Conservation (phyloP, 2,888 invertebrate genomes). For the Limnephilus auricula region DNA sequence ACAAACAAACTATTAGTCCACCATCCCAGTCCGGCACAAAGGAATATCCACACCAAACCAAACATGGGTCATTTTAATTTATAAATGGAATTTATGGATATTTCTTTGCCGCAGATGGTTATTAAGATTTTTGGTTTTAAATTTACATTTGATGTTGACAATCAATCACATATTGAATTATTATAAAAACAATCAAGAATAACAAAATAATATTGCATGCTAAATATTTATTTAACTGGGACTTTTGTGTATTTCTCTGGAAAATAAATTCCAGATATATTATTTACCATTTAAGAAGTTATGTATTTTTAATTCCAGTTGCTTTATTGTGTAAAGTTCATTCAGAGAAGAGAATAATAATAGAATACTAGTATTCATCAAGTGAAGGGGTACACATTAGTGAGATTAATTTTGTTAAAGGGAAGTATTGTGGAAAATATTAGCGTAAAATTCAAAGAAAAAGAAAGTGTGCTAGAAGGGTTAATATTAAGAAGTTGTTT, state of each 20-base stretch:
- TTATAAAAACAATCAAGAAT: background rate
- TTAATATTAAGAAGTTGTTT: background rate
- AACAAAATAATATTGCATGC: background rate
- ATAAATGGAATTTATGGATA: slow-evolving; percentile 11
- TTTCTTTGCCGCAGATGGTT: slow-evolving; percentile 49
- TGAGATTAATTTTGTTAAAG: background rate
- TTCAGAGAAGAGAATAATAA: background rate
- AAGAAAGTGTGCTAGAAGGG: background rate
- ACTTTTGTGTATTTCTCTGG: background rate
- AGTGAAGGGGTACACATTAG: background rate
- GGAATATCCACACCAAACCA: slow-evolving; percentile 39
- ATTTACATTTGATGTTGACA: background rate
- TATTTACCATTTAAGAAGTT: background rate
- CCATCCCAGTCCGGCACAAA: slow-evolving; percentile 45
- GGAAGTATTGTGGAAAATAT: background rate
- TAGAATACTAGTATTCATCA: background rate
- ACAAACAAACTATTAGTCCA: slow-evolving; percentile 69
- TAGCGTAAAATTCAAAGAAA: background rate
- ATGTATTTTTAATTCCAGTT: background rate
- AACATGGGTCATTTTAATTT: background rate
- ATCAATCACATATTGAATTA: background rate
- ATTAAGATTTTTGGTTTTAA: slow-evolving; percentile 4
- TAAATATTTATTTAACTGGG: background rate
- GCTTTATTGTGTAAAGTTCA: background rate
- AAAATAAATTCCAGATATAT: background rate